A percentile compares a stretch with the other conserved stretches of the same genome.
phyloP scores from a whole-genome alignment of 64 coral and sea anemone genomes.

The Dendrophyllia cribrosa region DNA sequence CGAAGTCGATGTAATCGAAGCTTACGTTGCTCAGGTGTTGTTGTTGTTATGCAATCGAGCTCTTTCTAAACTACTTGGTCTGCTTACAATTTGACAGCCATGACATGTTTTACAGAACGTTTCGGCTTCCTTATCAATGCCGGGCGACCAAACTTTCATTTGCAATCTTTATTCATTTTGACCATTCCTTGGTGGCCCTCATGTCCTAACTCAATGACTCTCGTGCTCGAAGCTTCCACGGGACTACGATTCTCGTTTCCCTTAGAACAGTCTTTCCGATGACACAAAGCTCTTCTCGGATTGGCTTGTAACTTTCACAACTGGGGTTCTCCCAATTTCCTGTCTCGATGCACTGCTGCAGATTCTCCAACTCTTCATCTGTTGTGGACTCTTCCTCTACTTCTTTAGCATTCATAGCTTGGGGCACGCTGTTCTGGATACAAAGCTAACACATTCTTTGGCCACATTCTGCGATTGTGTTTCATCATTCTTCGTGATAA shows the following conservation, averaged over 20 bases:
- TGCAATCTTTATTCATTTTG: not conserved
- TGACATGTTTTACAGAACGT: no score
- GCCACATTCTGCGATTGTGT: not conserved
- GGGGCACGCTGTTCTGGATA: not conserved
- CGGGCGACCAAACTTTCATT: not conserved
- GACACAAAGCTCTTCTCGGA: no score
- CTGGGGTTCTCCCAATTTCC: not conserved
- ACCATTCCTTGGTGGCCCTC: not conserved
- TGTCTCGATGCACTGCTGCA: not conserved
- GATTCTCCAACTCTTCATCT: not conserved
- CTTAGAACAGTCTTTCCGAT: no score
- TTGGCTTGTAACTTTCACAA: no score
- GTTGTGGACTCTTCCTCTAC: not conserved
- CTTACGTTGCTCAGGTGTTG: no score
- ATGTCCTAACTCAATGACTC: not conserved
- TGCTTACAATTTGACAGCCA: no score
- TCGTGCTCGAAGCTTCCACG: not conserved
- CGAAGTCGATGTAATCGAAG: no score
- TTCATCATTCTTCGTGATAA: no score
- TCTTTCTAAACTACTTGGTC: no score
- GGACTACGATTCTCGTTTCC: not conserved
- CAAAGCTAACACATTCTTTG: not conserved
- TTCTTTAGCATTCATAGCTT: not conserved
- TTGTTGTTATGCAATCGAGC: no score
- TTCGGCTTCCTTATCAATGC: not conserved